Evolutionary conservation across 2,113 vertebrate genomes (phyloP).

Genomic region (pig (Sus scrofa)): T2T-Sscrofa CM000814.6:6204501-6205000

Average conservation of each 20-base stretch:
- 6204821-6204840: slow-evolving; percentile 1
- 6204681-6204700: neutral
- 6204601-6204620: neutral
- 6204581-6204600: neutral
- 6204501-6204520: neutral
- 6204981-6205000: neutral
- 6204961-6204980: neutral
- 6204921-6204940: neutral
- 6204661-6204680: neutral
- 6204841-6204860: slow-evolving; percentile 34
- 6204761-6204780: slow-evolving; percentile 25
- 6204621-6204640: neutral
- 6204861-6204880: slow-evolving; percentile 38
- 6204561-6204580: neutral
- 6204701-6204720: slow-evolving; percentile 13
- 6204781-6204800: slow-evolving; percentile 26
- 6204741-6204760: neutral
- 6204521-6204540: neutral
- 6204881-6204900: neutral
- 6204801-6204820: slow-evolving; percentile 29
- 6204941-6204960: neutral
- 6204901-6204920: neutral
- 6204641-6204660: neutral
- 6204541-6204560: neutral
- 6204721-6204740: neutral